Evolutionary conservation across 2,888 invertebrate species (phyloP).

Genomic region (Dromius quadrimaculatus): DNA sequence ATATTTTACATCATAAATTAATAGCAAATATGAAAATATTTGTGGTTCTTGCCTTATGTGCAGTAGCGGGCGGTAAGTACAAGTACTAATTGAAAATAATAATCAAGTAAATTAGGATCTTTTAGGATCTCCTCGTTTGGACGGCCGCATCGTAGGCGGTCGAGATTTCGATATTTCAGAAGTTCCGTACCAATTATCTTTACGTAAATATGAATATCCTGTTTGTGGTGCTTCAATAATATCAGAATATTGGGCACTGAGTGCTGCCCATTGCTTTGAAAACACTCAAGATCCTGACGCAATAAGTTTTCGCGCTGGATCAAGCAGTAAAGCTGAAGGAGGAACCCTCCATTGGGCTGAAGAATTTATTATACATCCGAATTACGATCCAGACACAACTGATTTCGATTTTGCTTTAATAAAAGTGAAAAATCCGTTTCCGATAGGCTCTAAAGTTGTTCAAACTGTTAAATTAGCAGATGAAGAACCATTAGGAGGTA

Average conservation of each 20-base stretch:
- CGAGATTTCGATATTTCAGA: conserved; percentile 55
- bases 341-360: too few species aligned
- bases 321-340: background rate
- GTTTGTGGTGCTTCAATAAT: conserved; percentile 60
- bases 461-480: background rate
- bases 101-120: too few species aligned
- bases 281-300: too few species aligned
- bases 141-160: conserved; percentile 60
- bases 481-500: too few species aligned
- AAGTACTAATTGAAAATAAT: too few species aligned
- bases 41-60: too few species aligned
- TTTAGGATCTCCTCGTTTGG: too few species aligned
- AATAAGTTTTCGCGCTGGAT: conserved; percentile 5
- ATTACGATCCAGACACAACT: background rate
- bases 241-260: conserved; percentile 55
- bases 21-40: too few species aligned
- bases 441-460: background rate
- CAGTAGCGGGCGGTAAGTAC: too few species aligned
- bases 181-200: conserved; percentile 58
- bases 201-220: conserved; percentile 55
- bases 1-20: too few species aligned
- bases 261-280: conserved; percentile 57
- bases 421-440: background rate
- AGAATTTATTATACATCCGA: too few species aligned
- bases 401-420: conserved; percentile 8